These are phyloP conservation scores for Basileuterus tristriatus DNA, from an alignment of 2,797 vertebrate genomes.

Conservation along the genomic window DNA sequence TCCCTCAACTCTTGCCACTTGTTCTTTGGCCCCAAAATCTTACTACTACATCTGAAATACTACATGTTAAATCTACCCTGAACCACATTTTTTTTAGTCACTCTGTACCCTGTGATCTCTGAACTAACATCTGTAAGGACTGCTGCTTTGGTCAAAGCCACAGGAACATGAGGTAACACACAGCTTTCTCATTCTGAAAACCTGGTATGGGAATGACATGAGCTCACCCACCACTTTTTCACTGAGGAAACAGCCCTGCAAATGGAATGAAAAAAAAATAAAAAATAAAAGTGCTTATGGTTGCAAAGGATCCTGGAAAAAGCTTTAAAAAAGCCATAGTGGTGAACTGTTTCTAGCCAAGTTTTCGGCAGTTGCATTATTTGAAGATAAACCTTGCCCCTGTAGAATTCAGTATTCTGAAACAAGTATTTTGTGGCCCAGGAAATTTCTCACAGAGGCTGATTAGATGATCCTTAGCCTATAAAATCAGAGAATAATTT, in stretches of 20 bases:
- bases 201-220: neutral
- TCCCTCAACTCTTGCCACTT: neutral
- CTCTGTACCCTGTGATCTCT: neutral
- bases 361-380: neutral
- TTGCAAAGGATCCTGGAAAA: neutral
- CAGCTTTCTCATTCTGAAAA: constrained; percentile 38
- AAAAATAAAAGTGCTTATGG: neutral
- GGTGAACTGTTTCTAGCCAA: neutral
- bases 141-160: constrained; percentile 22
- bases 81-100: neutral
- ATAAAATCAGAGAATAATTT: neutral
- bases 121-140: constrained; percentile 3
- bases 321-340: neutral
- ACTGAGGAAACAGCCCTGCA: constrained; percentile 14
- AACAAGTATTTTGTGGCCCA: neutral
- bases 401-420: neutral
- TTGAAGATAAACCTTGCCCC: neutral
- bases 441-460: neutral
- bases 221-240: constrained; percentile 31
- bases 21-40: neutral
- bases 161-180: constrained; percentile 10
- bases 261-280: neutral
- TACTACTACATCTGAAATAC: neutral
- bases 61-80: neutral
- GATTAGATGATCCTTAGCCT: neutral